Evolutionary conservation across 1,140 invertebrate species (phyloP), one percentile per base, ranked within the genome.

Genomic region (Lepidurus apus): DNA sequence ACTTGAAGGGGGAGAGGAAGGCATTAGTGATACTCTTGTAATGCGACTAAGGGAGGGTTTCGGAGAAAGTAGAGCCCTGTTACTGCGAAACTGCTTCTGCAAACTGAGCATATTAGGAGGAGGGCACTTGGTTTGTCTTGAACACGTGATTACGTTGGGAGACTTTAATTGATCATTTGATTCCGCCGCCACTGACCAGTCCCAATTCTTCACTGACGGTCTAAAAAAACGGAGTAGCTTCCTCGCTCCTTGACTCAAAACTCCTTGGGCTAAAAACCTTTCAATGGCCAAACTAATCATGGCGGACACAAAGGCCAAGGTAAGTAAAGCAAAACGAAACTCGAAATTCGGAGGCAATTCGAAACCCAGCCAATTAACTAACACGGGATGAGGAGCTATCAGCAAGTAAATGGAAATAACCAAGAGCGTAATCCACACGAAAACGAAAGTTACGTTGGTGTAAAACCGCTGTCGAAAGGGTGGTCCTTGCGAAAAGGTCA

Each of bases 401-500:
- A 91, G 89, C 26, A 95, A 88, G 81, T 93, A 93, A 1, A 88
- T 78, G 77, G 91, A 91, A 21, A 93, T 77, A 0, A 65, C 53
- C 8, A 65, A 7, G 17, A 65, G 53, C 13, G 53, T 17, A 7
- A 21, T 21, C 53, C 53, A 65, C 6, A 65, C 21, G 53, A 77
- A n/a, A 7, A 47, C 47, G n/a, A 77, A 77, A 17, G 44, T 17
- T 7, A 85, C 81, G 84, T 98, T 98, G 0, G 92, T 94, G 74
- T 91, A 91, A 1, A 98, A 89, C 0, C 91, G 88, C 82, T 91
- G 90, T 43, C 97, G 88, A 83, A 96, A 98, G 0, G 97, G 97
- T 44, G 91, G 90, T 0, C 95, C 95, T 83, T 94, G 94, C 0
- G 93, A 94, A 84, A 95, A 97, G 17, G 94, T 91, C 77, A 94